Evolutionary conservation across 2,797 vertebrate species (phyloP), one percentile per base, ranked within the genome.

Genomic region (Hypotaenidia philippensis): DNA sequence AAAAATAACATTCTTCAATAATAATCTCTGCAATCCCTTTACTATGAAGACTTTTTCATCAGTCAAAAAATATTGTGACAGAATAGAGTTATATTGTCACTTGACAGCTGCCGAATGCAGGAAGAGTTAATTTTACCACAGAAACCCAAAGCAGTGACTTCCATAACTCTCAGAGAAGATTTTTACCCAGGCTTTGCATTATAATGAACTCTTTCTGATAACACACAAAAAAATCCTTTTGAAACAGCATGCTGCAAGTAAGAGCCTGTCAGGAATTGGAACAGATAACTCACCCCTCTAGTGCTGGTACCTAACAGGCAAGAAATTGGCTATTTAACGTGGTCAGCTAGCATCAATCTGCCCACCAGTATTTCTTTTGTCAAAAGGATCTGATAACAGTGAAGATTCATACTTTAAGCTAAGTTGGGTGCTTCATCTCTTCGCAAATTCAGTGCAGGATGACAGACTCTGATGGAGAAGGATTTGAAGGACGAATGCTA

Each of bases 331-430:
- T 87, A 83, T 82, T 90, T 80, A 79, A 92, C 1, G 8, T 77
- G 75, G 94, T 63, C 86, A 94, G 69, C 47, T 77, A 50, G 59
- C 66, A 93, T 86, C 70, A 79, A 77, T 69, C 85, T 82, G 92
- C 47, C 78, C 90, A 32, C 38, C 55, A 75, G 27, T 72, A 88
- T 53, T 71, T 94, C 64, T 93, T 96, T 94, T 94, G 78, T 97
- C 95, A 95, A 88, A 96, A 95, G 13, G 16, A 79, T 88, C 66
- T 38, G 85, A 18, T 60, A 90, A 92, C n/a, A 72, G 52, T 34
- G 49, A 96, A 93, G 69, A 81, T 53, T 83, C 78, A 45, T 49
- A 80, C 40, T 94, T 74, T 23, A 80, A 83, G 68, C 45, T 85
- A 87, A 83, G 80, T 59, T 90, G 88, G 61, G 50, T 83, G 41